Conservation (phyloP, 2,113 vertebrate species). For the Cinclus cinclus region DNA sequence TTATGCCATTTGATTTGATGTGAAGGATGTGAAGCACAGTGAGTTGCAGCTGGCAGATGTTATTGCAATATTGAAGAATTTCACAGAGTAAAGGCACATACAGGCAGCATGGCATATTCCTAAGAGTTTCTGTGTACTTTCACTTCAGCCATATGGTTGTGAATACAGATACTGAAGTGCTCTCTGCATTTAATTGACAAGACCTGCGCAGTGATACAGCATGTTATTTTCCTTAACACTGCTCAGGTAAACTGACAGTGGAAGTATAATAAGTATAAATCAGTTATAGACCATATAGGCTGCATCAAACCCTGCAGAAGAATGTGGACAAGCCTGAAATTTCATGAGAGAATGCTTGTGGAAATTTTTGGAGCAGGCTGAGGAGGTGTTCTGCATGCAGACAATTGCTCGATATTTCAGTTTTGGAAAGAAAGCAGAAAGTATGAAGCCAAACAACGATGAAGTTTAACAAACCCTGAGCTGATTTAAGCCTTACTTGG, state of each 20-base stretch:
- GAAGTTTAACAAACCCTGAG: neutral
- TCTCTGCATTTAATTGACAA: constrained; percentile 31
- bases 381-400: neutral
- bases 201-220: neutral
- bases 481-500: neutral
- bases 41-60: constrained; percentile 55
- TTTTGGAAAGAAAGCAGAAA: neutral
- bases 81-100: neutral
- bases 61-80: constrained; percentile 57
- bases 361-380: neutral
- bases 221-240: neutral
- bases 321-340: neutral
- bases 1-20: constrained; percentile 46
- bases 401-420: neutral
- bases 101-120: neutral
- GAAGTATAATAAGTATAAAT: neutral
- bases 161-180: neutral
- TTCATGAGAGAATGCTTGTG: neutral
- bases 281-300: neutral
- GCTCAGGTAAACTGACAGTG: neutral
- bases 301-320: neutral
- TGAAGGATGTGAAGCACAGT: constrained; percentile 29
- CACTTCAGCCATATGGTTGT: neutral
- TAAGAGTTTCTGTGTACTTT: neutral
- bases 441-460: neutral